Conservation (phyloP, 2,113 vertebrate species). For the Phrynosoma blainvillii region DNA sequence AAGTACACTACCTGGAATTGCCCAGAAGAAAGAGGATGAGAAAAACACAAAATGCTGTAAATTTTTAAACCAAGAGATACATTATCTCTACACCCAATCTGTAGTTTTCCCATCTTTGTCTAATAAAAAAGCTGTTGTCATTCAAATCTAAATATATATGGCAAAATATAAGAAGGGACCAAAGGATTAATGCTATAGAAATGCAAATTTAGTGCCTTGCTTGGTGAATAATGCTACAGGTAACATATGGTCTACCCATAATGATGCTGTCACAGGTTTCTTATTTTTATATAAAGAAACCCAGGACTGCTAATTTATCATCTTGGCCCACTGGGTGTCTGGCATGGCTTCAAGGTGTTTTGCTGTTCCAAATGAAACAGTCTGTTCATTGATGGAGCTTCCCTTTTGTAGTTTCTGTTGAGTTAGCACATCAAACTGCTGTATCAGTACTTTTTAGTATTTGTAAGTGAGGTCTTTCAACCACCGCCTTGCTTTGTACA, state of each 20-base stretch:
- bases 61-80: too few species aligned
- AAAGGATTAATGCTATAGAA: neutral
- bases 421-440: too few species aligned
- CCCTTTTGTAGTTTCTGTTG: neutral
- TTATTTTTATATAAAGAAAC: neutral
- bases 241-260: neutral
- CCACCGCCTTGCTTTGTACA: neutral
- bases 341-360: neutral
- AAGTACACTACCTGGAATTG: too few species aligned
- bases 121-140: too few species aligned
- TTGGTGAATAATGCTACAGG: rapidly evolving
- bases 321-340: slow-evolving; percentile 8
- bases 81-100: too few species aligned
- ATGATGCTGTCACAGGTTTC: neutral
- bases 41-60: too few species aligned
- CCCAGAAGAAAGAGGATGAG: too few species aligned
- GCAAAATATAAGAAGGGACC: too few species aligned
- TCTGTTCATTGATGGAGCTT: neutral
- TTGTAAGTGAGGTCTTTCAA: too few species aligned
- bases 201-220: neutral
- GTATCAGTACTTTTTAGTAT: neutral
- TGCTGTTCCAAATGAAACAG: neutral
- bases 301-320: neutral
- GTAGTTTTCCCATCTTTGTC: too few species aligned
- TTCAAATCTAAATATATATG: too few species aligned